Conservation (phyloP, 2,888 invertebrate species). For the Scaptomyza reducta region DNA sequence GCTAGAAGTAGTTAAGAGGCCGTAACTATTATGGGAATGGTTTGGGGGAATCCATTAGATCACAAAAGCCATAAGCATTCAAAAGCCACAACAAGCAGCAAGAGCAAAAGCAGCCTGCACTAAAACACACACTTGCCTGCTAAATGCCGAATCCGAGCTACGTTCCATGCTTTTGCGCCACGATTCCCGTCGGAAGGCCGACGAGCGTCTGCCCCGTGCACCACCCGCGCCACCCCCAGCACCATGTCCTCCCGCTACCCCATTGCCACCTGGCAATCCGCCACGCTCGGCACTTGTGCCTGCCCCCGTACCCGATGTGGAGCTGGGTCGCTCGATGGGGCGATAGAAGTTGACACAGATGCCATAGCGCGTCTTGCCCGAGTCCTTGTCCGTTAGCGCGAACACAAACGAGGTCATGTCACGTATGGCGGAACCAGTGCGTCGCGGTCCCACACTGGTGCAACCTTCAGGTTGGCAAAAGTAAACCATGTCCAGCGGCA, state of each 20-base stretch:
- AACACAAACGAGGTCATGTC: constrained; percentile 99
- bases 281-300: constrained; percentile 30
- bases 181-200: constrained; percentile 91
- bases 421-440: constrained; percentile 88
- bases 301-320: constrained; percentile 31
- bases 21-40: constrained; percentile 84
- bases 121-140: constrained; percentile 88
- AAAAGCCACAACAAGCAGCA: constrained; percentile 9
- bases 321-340: constrained; percentile 89
- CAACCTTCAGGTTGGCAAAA: constrained; percentile 99
- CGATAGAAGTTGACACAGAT: constrained; percentile 99
- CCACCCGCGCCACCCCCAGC: constrained; percentile 49
- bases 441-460: constrained; percentile 94
- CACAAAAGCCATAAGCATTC: constrained; percentile 37
- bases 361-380: constrained; percentile 96
- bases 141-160: constrained; percentile 96
- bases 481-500: constrained; percentile 99
- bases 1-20: constrained; percentile 87
- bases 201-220: constrained; percentile 83
- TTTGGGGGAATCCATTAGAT: constrained; percentile 48
- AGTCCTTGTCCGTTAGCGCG: constrained; percentile 99
- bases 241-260: constrained; percentile 37
- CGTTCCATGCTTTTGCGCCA: constrained; percentile 97
- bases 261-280: constrained; percentile 54
- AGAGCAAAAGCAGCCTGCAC: constrained; percentile 19